Conservation (phyloP, 2,113 vertebrate species). For the Dasyornis broadbenti region DNA sequence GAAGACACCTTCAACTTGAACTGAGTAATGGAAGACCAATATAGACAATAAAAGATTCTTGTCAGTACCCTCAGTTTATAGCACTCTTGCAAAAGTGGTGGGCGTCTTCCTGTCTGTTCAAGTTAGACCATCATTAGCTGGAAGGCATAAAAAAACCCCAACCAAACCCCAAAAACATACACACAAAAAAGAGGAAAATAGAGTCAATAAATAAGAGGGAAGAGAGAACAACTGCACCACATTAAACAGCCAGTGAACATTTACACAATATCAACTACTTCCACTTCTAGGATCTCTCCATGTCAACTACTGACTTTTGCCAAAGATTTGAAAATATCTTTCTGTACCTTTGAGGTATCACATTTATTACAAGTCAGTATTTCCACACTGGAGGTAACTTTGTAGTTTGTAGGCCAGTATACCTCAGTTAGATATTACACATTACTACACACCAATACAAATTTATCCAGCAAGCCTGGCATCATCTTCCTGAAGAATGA, state of each 20-base stretch:
- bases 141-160: neutral
- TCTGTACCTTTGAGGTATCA: neutral
- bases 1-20: slow-evolving; percentile 11
- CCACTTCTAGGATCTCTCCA: neutral
- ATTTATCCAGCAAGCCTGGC: neutral
- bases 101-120: neutral
- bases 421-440: neutral
- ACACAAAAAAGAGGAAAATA: neutral
- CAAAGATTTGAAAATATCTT: neutral
- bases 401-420: neutral
- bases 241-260: neutral
- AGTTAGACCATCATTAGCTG: neutral
- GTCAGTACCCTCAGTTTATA: neutral
- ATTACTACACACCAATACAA: neutral
- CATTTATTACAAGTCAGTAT: neutral
- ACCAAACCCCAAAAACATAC: neutral
- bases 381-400: neutral
- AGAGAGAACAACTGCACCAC: neutral
- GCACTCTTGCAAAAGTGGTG: neutral
- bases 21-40: neutral
- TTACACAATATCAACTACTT: neutral
- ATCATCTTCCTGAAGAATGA: neutral
- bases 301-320: neutral
- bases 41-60: neutral
- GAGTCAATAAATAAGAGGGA: neutral